phyloP scores from a whole-genome alignment of 2,113 vertebrate species.

The Chascanopsetta lugubris region DNA sequence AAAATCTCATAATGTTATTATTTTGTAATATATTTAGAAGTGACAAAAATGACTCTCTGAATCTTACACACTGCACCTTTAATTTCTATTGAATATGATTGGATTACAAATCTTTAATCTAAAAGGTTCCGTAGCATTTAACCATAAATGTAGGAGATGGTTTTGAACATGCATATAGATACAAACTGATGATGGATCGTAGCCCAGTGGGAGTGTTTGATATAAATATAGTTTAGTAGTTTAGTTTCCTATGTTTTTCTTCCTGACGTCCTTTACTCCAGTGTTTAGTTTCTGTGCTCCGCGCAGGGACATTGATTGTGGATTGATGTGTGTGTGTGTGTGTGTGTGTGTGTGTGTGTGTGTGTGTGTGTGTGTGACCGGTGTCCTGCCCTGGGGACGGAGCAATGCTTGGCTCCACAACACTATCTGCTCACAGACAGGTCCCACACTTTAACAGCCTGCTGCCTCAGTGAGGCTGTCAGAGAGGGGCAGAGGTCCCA shows the following conservation, averaged over 20 bases:
- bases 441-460: constrained; percentile 49
- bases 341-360: too few relatives aligned
- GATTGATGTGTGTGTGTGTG: constrained; percentile 67
- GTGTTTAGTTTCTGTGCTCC: constrained; percentile 39
- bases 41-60: too few relatives aligned
- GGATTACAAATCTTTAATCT: too few relatives aligned
- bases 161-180: not conserved
- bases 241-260: constrained; percentile 4
- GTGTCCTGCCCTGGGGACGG: constrained; percentile 64
- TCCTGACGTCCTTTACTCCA: constrained; percentile 18
- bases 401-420: constrained; percentile 73
- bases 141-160: not conserved
- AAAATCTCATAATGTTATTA: too few relatives aligned
- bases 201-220: not conserved
- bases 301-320: constrained; percentile 69
- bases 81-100: too few relatives aligned
- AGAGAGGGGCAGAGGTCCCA: constrained; percentile 14
- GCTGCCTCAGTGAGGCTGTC: constrained; percentile 20
- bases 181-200: not conserved
- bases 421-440: constrained; percentile 53
- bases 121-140: too few relatives aligned
- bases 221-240: not conserved
- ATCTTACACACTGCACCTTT: too few relatives aligned
- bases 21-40: too few relatives aligned
- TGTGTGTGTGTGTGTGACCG: constrained; percentile 69